Evolutionary conservation across 2,888 invertebrate species (phyloP), one percentile per base, ranked within the genome.

Genomic region (Thumatha senex): DNA sequence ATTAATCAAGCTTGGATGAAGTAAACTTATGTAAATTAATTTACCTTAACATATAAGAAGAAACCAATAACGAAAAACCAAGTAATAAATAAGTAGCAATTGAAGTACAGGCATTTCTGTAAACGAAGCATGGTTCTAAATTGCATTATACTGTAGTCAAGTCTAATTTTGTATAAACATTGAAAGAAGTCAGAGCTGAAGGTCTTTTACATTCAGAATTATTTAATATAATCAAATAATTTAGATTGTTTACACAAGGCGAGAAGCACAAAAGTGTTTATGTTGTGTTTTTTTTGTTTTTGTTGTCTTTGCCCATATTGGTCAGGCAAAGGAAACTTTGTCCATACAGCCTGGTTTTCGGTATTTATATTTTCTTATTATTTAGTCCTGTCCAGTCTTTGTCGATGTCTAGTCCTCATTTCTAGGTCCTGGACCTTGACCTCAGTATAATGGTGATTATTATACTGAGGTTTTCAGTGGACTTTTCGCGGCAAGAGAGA

Each of bases 61-160:
- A 93, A 86, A 12, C 93, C 72, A 46, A 92, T 86, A 9, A 94
- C 92, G 34, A 93, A 67, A 14, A 94, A 74, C 98, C 98, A 98
- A 55, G 95, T 81, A 8, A 96, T 93, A 56, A 94, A 94, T 62
- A 95, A 92, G 74, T 95, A 94, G 1, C 93, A 93, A 85, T 98
- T 98, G 67, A 96, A 94, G 85, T 96, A 97, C 46, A 98, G 84
- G 42, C 95, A 92, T 92, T 98, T 97, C 89, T 98, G 98, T 48
- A 91, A 72, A 12, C 73, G 67, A 30, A 66, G 96, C 92, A 79
- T 84, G 7, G 62, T 75, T 42, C 45, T 61, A 51, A 74, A 84
- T 49, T 80, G 64, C 83, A 84, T 83, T 53, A 31, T 68, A 7
- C 29, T 36, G 7, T 10, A 36, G 3, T 36, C 1, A 10, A 18